phyloP scores from a whole-genome alignment of 92 coral and sea anemone species.

The Parazoanthus atlanticus region DNA sequence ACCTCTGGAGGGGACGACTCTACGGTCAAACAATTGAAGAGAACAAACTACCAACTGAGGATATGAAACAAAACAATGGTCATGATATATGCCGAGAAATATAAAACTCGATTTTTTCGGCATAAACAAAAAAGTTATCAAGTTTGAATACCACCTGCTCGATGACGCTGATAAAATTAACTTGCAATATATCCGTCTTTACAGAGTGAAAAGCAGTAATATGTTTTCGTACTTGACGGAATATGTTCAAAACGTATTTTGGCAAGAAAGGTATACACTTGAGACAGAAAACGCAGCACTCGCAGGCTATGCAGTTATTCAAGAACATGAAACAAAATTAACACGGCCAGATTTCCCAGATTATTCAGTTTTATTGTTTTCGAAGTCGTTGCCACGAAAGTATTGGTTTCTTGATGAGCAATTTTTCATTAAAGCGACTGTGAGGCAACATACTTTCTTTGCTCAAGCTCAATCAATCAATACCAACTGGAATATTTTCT shows the following conservation, averaged over 20 bases:
- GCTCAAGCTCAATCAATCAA: too few relatives aligned
- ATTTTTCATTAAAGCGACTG: not conserved
- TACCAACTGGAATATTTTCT: too few relatives aligned
- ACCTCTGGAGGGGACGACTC: not conserved
- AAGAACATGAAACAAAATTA: too few relatives aligned
- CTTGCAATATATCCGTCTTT: not conserved
- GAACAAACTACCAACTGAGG: not conserved
- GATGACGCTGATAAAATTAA: not conserved
- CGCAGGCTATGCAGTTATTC: not conserved
- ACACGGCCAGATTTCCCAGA: not conserved
- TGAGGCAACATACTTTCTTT: not conserved
- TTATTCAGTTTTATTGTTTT: conserved; percentile 1
- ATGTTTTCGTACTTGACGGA: not conserved
- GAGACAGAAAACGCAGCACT: not conserved
- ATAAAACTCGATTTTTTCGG: not conserved
- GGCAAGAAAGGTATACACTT: not conserved
- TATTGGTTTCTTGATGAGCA: not conserved
- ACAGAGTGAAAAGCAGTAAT: not conserved
- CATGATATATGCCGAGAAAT: conserved; percentile 1
- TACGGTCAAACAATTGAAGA: not conserved
- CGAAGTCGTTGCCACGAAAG: conserved; percentile 10
- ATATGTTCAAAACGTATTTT: not conserved
- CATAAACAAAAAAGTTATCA: not conserved
- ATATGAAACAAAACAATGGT: not conserved
- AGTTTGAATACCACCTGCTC: not conserved